Evolutionary conservation across 2,113 vertebrate species (phyloP).

Genomic region (Brachyistius frenatus): DNA sequence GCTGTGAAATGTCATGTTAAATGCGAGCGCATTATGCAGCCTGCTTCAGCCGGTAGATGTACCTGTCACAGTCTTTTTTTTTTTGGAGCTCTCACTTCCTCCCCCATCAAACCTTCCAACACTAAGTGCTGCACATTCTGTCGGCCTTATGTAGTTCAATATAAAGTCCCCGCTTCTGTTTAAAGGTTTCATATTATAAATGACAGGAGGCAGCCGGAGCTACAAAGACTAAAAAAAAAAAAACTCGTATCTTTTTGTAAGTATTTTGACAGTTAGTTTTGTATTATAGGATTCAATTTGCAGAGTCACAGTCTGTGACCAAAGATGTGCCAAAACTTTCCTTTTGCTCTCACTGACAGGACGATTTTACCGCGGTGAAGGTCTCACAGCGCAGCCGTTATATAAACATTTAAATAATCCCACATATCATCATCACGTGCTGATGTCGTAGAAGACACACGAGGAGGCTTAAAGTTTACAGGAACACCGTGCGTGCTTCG

Average conservation of each 20-base stretch:
- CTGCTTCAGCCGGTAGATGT: not conserved
- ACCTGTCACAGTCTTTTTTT: slow-evolving; percentile 14
- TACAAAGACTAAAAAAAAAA: too few species aligned
- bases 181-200: too few species aligned
- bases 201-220: too few species aligned
- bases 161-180: too few species aligned
- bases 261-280: too few species aligned
- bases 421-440: not conserved
- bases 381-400: not conserved
- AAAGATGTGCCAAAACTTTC: too few species aligned
- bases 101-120: not conserved
- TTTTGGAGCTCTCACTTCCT: not conserved
- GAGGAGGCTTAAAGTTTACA: not conserved
- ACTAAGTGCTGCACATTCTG: not conserved
- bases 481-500: not conserved
- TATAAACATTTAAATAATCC: not conserved
- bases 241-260: too few species aligned
- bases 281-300: too few species aligned
- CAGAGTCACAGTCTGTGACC: too few species aligned
- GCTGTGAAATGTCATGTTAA: not conserved
- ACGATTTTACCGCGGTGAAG: not conserved
- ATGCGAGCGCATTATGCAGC: not conserved
- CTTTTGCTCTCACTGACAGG: slow-evolving; percentile 1
- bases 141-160: too few species aligned
- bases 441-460: not conserved